Conservation (phyloP, 2,888 invertebrate genomes). For the Branchipolynoe longqiensis region DNA sequence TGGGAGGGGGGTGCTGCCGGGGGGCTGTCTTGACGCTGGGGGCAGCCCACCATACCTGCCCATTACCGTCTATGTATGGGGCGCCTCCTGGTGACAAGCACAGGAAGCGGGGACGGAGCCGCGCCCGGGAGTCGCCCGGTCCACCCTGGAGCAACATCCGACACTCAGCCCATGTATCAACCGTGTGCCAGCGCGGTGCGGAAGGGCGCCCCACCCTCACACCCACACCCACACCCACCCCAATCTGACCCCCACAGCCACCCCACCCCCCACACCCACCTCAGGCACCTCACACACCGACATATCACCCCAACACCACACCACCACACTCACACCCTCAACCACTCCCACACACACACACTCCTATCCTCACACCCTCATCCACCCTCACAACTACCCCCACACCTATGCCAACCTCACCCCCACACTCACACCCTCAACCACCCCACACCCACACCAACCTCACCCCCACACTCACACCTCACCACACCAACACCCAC, state of each 20-base stretch:
- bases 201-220: background rate
- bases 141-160: constrained; percentile 37
- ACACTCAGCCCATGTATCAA: constrained; percentile 42
- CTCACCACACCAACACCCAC: too few relatives aligned
- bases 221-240: background rate
- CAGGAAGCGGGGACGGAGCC: constrained; percentile 42
- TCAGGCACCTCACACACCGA: too few relatives aligned
- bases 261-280: too few relatives aligned
- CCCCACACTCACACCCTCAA: too few relatives aligned
- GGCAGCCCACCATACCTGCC: constrained; percentile 22
- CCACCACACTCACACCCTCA: too few relatives aligned
- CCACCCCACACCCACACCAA: too few relatives aligned
- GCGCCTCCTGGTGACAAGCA: constrained; percentile 2
- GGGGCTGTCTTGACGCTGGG: background rate
- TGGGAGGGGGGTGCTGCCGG: background rate
- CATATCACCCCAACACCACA: too few relatives aligned
- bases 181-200: background rate
- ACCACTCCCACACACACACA: too few relatives aligned
- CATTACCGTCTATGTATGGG: constrained; percentile 40
- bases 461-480: background rate
- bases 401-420: too few relatives aligned
- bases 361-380: too few relatives aligned
- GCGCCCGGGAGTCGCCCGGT: background rate
- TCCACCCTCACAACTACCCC: too few relatives aligned
- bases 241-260: too few relatives aligned